Evolutionary conservation across 2,888 invertebrate genomes (phyloP), one percentile per base, ranked within the genome.

Genomic region (Argyresthia albistria): DNA sequence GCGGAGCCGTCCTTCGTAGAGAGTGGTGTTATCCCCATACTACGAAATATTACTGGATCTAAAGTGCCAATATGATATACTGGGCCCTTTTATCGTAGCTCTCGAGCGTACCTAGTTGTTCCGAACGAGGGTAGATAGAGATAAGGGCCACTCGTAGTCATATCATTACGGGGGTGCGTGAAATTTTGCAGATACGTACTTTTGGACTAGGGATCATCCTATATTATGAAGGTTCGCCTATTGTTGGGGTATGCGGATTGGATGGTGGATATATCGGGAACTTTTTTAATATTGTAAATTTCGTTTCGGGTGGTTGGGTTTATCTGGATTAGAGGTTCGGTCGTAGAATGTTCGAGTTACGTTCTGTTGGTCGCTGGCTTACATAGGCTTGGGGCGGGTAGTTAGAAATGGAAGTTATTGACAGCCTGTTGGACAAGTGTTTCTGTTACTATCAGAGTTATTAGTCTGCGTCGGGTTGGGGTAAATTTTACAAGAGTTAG

Each of bases 1-100:
- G 25, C 35, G 8, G 7, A 47, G 35, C 37, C 50, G 15, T 46
- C 56, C 53, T 53, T 51, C 51, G 53, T 56, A 56, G 55, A 56
- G 58, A 66, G 59, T 62, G 59, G 59, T 62, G 65, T 65, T 75
- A 76, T 76, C 75, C 75, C 69, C 67, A 69, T 70, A 74, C 70
- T 72, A 73, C 69, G 75, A 79, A 78, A 79, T 77, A 78, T 78
- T 67, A 63, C 67, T 60, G 67, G 73, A 68, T 72, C 72, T 69
- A 73, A 77, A 81, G 78, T 80, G 81, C 75, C 83, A 78, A 81
- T 84, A 82, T 83, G 83, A 84, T 84, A 77, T 80, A 83, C 76
- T 76, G 65, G 71, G 64, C 69, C 69, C 76, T 77, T 79, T 81
- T 82, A 80, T 80, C 76, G 73, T 55, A 60, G 62, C 60, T 67